Evolutionary conservation across 2,888 invertebrate species (phyloP).

Genomic region (Belgica antarctica): DNA sequence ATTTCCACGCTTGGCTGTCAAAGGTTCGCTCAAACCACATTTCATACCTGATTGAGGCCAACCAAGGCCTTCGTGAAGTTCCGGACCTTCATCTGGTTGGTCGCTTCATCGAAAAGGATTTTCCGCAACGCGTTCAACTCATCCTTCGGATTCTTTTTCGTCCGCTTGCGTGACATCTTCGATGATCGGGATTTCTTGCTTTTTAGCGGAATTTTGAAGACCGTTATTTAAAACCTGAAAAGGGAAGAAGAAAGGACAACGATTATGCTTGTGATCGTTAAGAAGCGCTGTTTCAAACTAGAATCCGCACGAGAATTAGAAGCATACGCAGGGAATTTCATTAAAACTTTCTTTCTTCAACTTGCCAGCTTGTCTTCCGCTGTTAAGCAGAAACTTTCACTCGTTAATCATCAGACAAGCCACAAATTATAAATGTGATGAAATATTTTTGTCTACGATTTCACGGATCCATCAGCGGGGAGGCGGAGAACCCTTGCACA

Average conservation of each 20-base stretch:
- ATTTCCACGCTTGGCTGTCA: too few species aligned
- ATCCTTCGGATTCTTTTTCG: slow-evolving; percentile 54
- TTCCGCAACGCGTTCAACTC: slow-evolving; percentile 60
- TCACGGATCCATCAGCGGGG: not conserved
- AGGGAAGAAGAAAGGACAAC: not conserved
- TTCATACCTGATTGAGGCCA: slow-evolving; percentile 68
- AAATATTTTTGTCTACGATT: not conserved
- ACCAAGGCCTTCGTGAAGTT: slow-evolving; percentile 69
- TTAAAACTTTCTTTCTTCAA: not conserved
- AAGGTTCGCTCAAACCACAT: too few species aligned
- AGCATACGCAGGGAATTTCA: not conserved
- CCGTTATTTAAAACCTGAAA: not conserved
- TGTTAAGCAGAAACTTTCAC: not conserved
- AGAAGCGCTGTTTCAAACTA: not conserved
- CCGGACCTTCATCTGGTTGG: slow-evolving; percentile 72
- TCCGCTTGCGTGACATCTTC: slow-evolving; percentile 36
- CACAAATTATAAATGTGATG: not conserved
- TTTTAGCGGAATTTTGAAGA: slow-evolving; percentile 5
- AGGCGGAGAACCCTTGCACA: not conserved
- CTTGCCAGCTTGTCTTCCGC: too few species aligned
- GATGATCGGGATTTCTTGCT: slow-evolving; percentile 13
- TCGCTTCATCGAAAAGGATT: slow-evolving; percentile 73
- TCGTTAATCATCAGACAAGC: not conserved
- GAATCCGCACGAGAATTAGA: not conserved
- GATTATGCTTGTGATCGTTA: slow-evolving; percentile 15